Conservation (phyloP, 2,888 invertebrate genomes). For the Rhogogaster chlorosoma region DNA sequence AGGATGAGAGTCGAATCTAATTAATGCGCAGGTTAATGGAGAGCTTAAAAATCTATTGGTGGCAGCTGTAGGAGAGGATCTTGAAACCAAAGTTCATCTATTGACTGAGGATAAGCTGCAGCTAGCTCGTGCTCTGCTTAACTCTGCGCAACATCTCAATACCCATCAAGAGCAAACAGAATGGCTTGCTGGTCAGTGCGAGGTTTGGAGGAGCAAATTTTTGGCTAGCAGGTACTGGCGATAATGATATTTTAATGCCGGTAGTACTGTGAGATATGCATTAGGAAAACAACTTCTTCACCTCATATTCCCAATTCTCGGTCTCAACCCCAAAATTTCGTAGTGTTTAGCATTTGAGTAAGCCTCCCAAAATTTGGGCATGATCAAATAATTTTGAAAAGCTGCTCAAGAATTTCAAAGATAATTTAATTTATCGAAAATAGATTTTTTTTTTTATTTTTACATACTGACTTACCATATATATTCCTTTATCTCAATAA, state of each 20-base stretch:
- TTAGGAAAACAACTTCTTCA: too few species aligned
- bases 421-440: too few species aligned
- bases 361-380: too few species aligned
- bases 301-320: too few species aligned
- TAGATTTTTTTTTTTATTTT: too few species aligned
- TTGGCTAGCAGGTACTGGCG: constrained; percentile 89
- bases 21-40: constrained; percentile 86
- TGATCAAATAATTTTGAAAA: too few species aligned
- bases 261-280: not conserved
- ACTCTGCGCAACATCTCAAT: constrained; percentile 91
- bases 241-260: not conserved
- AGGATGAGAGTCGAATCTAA: not conserved
- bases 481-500: too few species aligned
- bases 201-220: constrained; percentile 98
- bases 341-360: too few species aligned
- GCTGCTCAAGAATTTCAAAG: too few species aligned
- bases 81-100: constrained; percentile 93
- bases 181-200: constrained; percentile 95
- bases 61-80: constrained; percentile 96
- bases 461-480: too few species aligned
- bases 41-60: constrained; percentile 96
- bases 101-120: constrained; percentile 96
- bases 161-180: constrained; percentile 97
- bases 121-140: constrained; percentile 90
- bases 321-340: too few species aligned